Evolutionary conservation across 2,113 vertebrate genomes (phyloP).

Genomic region (Halcyon senegalensis): DNA sequence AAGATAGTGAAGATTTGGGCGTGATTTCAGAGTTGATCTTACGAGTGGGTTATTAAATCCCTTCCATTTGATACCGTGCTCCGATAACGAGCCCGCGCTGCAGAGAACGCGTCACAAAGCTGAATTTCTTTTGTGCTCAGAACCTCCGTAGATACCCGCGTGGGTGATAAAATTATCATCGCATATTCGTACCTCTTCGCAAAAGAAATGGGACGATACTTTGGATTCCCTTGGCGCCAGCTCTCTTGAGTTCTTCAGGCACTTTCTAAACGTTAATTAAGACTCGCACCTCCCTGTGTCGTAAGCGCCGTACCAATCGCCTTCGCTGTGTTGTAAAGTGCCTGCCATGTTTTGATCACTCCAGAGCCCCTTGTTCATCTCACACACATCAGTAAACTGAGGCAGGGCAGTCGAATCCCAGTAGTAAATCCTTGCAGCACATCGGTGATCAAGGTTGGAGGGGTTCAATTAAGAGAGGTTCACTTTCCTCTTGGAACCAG

Average conservation of each 20-base stretch:
- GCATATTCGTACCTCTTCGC: conserved; percentile 36
- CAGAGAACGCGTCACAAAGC: conserved; percentile 15
- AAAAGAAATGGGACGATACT: conserved; percentile 46
- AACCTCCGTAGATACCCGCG: not conserved
- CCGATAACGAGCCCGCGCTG: not conserved
- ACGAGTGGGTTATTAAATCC: not conserved
- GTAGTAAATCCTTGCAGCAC: not conserved
- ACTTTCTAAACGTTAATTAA: conserved; percentile 48
- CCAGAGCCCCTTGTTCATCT: not conserved
- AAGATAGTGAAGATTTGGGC: not conserved
- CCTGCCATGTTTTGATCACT: not conserved
- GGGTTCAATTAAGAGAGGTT: not conserved
- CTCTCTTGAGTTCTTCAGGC: not conserved
- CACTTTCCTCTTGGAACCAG: not conserved
- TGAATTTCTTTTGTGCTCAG: conserved; percentile 43
- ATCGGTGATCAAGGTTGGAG: not conserved
- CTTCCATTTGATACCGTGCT: not conserved
- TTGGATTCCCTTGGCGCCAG: not conserved
- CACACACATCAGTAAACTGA: not conserved
- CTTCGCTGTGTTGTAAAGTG: not conserved
- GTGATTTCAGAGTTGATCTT: conserved; percentile 11
- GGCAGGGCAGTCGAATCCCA: not conserved
- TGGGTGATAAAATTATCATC: conserved; percentile 36
- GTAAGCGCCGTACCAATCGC: not conserved
- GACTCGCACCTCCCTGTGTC: not conserved